Evolutionary conservation across 1,140 invertebrate genomes (phyloP), one percentile per base, ranked within the genome.

Genomic region (Apis mellifera): DNA sequence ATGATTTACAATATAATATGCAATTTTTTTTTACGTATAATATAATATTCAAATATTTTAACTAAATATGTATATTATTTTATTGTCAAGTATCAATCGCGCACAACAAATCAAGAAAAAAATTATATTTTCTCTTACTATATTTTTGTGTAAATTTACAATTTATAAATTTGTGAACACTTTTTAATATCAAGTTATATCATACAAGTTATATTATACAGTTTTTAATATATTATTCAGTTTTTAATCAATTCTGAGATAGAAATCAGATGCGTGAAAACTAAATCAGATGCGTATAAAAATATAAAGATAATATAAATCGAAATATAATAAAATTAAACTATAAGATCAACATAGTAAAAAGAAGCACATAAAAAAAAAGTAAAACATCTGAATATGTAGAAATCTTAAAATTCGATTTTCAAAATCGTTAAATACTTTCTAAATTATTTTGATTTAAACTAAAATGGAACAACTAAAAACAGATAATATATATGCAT

Each of bases 11-110:
- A 65, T 13, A 21, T 54, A 32, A 54, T 54, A 79, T n/a, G 9
- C 54, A 9, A 23, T 48, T 57, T 26, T 74, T 50, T 66, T 26
- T 42, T 21, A 65, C 70, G 15, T 19, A n/a, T 26, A 78, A 9
- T 12, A 7, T 64, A 73, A 17, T 69, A 32, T 64, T 73, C 59
- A 73, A 79, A 23, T 50, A 21, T 55, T 21, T 59, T 32, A 65
- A 72, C 19, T 75, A 19, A 42, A 65, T 4, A 54, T 23, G 17
- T 66, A 59, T n/a, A 26, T 68, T 79, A 79, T 17, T 81, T 81
- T 8, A 75, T 68, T 19, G 64, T 48, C 71, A 62, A 50, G 59
- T 64, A 81, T 48, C 52, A 75, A 9, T 68, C 42, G 42, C 79
- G 64, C 79, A 76, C 64, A 80, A 80, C 4, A 66, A 65, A 66